phyloP scores from a whole-genome alignment of 2,888 invertebrate genomes.

The Sesia apiformis region DNA sequence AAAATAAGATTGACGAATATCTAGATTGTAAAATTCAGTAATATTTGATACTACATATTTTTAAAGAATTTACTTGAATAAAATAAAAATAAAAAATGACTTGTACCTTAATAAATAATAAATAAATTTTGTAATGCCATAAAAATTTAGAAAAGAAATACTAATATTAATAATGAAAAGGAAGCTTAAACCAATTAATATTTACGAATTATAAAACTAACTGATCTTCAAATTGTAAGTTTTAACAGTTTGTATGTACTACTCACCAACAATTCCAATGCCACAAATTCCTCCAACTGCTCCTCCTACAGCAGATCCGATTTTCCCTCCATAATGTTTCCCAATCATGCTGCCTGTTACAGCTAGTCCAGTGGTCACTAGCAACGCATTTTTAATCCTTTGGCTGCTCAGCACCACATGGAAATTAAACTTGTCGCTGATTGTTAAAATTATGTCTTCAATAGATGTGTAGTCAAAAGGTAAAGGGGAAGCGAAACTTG shows the following conservation, averaged over 20 bases:
- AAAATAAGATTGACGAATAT: no score
- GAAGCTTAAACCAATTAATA: no score
- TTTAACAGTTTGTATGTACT: neutral
- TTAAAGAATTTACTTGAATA: no score
- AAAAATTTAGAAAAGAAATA: no score
- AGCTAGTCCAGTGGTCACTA: conserved; percentile 48
- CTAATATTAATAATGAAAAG: no score
- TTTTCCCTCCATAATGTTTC: conserved; percentile 50
- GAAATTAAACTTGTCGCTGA: conserved; percentile 53
- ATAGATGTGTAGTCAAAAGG: conserved; percentile 43
- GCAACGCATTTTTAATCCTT: conserved; percentile 30
- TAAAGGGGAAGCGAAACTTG: neutral
- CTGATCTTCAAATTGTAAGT: no score
- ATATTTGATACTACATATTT: no score
- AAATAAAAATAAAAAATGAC: no score
- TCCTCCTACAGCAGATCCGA: conserved; percentile 53
- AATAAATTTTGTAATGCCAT: no score
- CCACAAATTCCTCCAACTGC: conserved; percentile 58
- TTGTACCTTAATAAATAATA: no score
- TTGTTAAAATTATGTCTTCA: conserved; percentile 46
- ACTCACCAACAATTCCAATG: conserved; percentile 51
- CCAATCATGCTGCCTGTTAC: conserved; percentile 55
- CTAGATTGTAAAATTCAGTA: no score
- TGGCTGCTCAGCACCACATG: conserved; percentile 40
- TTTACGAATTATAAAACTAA: no score